A percentile compares a stretch with the other conserved stretches of the same genome.
Evolutionary conservation across 2,888 invertebrate species (phyloP).

Genomic region (Chaetogeoica ovagalla): DNA sequence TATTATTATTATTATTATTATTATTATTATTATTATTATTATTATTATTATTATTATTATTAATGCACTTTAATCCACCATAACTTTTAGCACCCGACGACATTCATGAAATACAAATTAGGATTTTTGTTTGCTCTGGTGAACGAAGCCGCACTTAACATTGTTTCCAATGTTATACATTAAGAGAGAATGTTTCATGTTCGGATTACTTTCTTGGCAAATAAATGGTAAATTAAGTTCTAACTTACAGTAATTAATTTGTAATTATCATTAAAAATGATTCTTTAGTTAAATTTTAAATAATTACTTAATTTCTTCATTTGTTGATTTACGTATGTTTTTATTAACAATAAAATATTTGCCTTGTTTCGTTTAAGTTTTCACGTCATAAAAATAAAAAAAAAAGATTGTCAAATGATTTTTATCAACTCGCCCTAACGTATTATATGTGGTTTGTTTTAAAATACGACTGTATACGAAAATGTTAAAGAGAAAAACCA

Average conservation of each 20-base stretch:
- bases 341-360: constrained; percentile 36
- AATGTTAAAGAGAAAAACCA: neutral
- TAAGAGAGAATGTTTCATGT: neutral
- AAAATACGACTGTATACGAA: constrained; percentile 25
- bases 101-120: constrained; percentile 26
- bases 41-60: constrained; percentile 33
- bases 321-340: constrained; percentile 12
- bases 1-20: constrained; percentile 29
- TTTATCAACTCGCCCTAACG: neutral
- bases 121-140: constrained; percentile 21
- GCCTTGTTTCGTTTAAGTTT: constrained; percentile 46
- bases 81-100: constrained; percentile 40
- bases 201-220: neutral
- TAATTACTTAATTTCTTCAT: constrained; percentile 21
- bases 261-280: constrained; percentile 8
- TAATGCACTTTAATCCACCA: constrained; percentile 40
- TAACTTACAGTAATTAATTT: neutral
- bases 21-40: constrained; percentile 48
- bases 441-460: neutral
- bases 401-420: constrained; percentile 8
- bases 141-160: neutral
- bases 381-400: constrained; percentile 21
- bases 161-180: neutral
- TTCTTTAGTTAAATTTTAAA: constrained; percentile 44
- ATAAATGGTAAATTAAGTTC: constrained; percentile 28